These are phyloP conservation scores for Isoperla grammatica DNA, from an alignment of 2,888 invertebrate species.

Conservation along the genomic window DNA sequence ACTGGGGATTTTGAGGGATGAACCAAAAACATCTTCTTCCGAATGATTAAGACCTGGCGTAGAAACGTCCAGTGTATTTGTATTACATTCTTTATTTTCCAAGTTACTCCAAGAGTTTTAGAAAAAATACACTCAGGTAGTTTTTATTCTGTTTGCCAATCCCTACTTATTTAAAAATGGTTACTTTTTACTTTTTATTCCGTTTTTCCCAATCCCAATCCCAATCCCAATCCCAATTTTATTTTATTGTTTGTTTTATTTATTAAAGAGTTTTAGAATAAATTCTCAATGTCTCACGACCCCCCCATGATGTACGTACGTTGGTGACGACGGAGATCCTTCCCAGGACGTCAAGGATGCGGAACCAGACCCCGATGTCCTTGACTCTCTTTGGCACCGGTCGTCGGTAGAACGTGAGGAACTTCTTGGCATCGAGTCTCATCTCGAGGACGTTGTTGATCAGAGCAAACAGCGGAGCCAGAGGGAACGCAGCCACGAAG, in stretches of 20 bases:
- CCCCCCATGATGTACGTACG: slow-evolving; percentile 49
- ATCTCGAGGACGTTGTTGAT: slow-evolving; percentile 80
- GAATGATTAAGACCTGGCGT: too few species aligned
- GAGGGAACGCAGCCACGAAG: slow-evolving; percentile 79
- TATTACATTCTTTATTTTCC: too few species aligned
- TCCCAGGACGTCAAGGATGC: slow-evolving; percentile 66
- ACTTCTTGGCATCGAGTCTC: slow-evolving; percentile 75
- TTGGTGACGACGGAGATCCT: slow-evolving; percentile 72
- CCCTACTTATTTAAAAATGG: not conserved
- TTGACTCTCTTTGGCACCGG: slow-evolving; percentile 68
- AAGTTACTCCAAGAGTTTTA: too few species aligned
- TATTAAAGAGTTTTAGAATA: too few species aligned
- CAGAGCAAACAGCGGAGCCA: slow-evolving; percentile 76
- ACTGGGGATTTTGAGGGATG: too few species aligned
- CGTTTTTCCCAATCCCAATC: too few species aligned
- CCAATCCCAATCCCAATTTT: too few species aligned
- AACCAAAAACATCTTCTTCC: too few species aligned
- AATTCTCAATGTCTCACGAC: not conserved
- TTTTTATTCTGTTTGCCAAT: not conserved
- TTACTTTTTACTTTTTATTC: too few species aligned
- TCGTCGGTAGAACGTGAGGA: slow-evolving; percentile 64
- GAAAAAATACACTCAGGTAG: too few species aligned
- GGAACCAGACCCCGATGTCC: slow-evolving; percentile 75
- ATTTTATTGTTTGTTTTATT: too few species aligned
- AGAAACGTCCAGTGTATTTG: too few species aligned